Conservation (phyloP, 2,113 vertebrate species). For the Atlantisia rogersi region DNA sequence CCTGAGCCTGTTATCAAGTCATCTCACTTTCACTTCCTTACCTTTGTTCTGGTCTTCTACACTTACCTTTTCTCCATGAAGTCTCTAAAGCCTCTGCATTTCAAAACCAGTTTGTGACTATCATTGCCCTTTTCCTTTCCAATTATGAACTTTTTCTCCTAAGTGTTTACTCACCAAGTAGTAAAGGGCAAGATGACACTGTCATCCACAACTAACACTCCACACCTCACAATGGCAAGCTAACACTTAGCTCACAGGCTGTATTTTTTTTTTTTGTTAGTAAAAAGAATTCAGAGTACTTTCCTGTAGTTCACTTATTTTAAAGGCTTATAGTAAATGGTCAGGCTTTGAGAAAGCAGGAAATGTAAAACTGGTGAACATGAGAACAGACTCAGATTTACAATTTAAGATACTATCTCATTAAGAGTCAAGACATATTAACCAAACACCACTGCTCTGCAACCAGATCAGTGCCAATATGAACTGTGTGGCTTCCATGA, state of each 20-base stretch:
- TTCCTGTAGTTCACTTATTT: background rate
- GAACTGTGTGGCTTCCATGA: background rate
- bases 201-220: no score
- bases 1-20: background rate
- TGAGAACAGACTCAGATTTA: background rate
- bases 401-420: background rate
- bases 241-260: background rate
- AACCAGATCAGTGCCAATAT: background rate
- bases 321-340: background rate
- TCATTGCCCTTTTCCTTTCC: background rate
- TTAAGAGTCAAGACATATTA: rapidly evolving
- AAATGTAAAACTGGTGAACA: background rate
- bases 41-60: background rate
- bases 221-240: background rate
- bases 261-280: background rate
- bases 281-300: background rate
- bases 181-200: background rate
- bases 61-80: background rate
- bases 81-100: background rate
- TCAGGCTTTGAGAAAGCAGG: background rate
- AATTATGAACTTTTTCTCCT: background rate
- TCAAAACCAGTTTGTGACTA: background rate
- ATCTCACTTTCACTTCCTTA: background rate
- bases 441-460: background rate
- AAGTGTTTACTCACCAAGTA: background rate